Conservation (phyloP, 2,797 vertebrate genomes). For the Liasis olivaceus region DNA sequence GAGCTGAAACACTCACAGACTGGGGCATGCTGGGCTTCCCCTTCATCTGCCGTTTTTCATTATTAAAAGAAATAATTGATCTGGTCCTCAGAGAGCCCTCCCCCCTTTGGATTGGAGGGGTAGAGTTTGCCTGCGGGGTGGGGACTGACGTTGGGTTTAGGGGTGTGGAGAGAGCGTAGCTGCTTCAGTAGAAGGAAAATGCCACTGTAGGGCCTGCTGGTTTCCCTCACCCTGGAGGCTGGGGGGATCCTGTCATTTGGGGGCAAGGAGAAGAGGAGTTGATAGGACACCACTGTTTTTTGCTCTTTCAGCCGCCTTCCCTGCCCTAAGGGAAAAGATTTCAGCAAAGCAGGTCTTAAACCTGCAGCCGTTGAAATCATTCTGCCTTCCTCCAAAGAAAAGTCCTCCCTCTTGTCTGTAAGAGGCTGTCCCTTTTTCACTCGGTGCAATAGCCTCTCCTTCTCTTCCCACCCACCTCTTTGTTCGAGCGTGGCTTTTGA, state of each 20-base stretch:
- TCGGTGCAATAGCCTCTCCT: not conserved
- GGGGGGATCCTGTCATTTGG: not conserved
- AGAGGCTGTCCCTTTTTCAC: not conserved
- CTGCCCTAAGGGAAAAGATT: not conserved
- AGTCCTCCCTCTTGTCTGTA: not conserved
- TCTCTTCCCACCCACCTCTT: not conserved
- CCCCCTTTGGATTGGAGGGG: constrained; percentile 38
- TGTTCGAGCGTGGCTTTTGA: not conserved
- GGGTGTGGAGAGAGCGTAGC: not conserved
- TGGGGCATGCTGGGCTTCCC: constrained; percentile 50
- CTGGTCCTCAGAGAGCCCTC: constrained; percentile 33
- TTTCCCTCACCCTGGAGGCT: not conserved
- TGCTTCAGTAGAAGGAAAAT: not conserved
- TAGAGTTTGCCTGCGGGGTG: constrained; percentile 4
- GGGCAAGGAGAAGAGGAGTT: not conserved
- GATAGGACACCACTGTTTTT: not conserved
- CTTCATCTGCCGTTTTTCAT: constrained; percentile 35
- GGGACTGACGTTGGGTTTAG: not conserved
- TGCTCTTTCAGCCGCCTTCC: not conserved
- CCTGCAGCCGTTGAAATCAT: not conserved
- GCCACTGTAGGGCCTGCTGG: not conserved
- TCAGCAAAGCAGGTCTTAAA: not conserved
- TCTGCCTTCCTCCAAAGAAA: not conserved
- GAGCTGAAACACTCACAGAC: constrained; percentile 24
- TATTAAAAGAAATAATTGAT: constrained; percentile 8